A percentile compares a stretch with the other conserved stretches of the same genome.
These are phyloP conservation scores for Echinarachnius parma DNA, from an alignment of 53 echinoderm and acorn worm species.

Conservation along the genomic window DNA sequence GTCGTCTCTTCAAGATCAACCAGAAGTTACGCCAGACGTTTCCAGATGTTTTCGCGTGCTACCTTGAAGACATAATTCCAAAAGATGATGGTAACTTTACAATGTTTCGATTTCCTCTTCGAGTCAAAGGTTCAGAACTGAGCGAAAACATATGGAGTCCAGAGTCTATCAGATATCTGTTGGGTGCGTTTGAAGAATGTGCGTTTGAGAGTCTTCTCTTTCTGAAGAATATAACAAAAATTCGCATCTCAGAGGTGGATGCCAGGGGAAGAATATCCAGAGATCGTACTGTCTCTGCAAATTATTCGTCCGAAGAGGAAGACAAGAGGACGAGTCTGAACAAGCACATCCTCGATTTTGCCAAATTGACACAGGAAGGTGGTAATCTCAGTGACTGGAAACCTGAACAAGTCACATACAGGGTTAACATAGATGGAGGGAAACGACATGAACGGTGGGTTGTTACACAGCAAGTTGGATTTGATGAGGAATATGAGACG, in stretches of 20 bases:
- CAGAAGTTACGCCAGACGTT: constrained; percentile 24
- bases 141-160: constrained; percentile 22
- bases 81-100: constrained; percentile 44
- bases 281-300: constrained; percentile 40
- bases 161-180: background rate
- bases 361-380: no score
- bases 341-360: no score
- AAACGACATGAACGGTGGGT: constrained; percentile 59
- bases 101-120: constrained; percentile 81
- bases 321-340: background rate
- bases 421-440: constrained; percentile 10
- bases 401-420: constrained; percentile 2
- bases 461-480: constrained; percentile 68
- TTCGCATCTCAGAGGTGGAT: constrained; percentile 59
- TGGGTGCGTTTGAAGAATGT: constrained; percentile 28
- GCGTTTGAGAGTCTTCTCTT: constrained; percentile 69
- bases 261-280: constrained; percentile 10
- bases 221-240: constrained; percentile 68
- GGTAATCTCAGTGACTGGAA: no score
- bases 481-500: background rate
- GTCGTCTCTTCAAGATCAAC: constrained; percentile 35
- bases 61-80: constrained; percentile 46
- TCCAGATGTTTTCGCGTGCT: constrained; percentile 60
- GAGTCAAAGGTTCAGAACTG: constrained; percentile 48
- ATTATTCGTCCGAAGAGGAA: constrained; percentile 16